Evolutionary conservation across 2,888 invertebrate genomes (phyloP), one percentile per base, ranked within the genome.

Genomic region (Nineta flava): DNA sequence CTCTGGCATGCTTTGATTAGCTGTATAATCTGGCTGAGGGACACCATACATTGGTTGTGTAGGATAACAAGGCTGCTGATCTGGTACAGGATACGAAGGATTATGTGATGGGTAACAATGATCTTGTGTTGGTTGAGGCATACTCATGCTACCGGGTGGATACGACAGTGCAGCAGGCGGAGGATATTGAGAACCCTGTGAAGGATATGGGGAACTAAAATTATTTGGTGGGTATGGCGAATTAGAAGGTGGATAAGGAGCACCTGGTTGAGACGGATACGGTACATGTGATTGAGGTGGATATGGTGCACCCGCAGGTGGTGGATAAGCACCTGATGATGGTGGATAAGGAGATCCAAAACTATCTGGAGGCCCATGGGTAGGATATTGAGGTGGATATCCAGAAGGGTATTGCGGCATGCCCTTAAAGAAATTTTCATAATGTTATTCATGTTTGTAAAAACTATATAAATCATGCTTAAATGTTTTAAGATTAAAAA

Each of bases 331-430:
- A 50, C 13, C 52, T 19, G 56, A 55, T 32, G 43, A 44, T 15
- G 54, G 50, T 38, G 56, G 52, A 15, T 38, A 38, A 13, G 57
- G 55, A 46, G 55, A 55, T 15, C 54, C 53, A 44, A 57, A 50
- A 43, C 56, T 55, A 7, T 54, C 47, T 3, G 56, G 63, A 53
- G 64, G 69, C 15, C 66, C 63, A 19, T 61, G 59, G 10, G 70
- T 70, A 57, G 69, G 70, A 6, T 71, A 71, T 59, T 26, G 26
- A 7, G 26, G 26, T 26, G 26, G 26, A 26, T 26, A 26, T 26
- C 26, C 26, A 7, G 64, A 64, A 9, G 68, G 66, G 10, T 69
- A 68, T 47, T 31, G 46, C 31, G 46, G 46, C 46, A 46, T 46
- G 26, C 46, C 46, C 46, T 46, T 46, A 10, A 46, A 46, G 15